Evolutionary conservation across 2,888 invertebrate species (phyloP).

Genomic region (Hirtodrosophila alboralis): DNA sequence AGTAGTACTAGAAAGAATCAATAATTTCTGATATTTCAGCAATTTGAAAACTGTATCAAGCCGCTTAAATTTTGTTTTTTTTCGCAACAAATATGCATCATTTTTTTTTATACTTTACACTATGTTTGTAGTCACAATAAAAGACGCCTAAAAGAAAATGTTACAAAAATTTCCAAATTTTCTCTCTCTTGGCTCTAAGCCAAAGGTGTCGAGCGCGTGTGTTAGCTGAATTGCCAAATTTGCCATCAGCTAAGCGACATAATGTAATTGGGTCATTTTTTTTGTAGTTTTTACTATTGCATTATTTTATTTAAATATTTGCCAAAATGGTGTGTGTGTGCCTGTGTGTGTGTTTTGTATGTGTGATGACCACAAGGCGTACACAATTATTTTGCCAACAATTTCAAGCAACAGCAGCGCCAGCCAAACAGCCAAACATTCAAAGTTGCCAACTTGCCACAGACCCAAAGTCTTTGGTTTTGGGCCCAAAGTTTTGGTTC

Average conservation of each 20-base stretch:
- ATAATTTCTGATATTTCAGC: too few relatives aligned
- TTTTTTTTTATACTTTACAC: too few relatives aligned
- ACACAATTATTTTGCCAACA: slow-evolving; percentile 75
- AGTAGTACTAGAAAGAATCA: too few relatives aligned
- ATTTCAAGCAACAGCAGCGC: slow-evolving; percentile 47
- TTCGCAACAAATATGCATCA: too few relatives aligned
- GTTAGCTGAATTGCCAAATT: slow-evolving; percentile 69
- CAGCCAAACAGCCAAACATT: slow-evolving; percentile 30
- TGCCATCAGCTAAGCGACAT: slow-evolving; percentile 60
- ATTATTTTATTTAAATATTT: slow-evolving; percentile 52
- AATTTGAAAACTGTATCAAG: too few relatives aligned
- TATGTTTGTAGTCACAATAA: slow-evolving; percentile 2
- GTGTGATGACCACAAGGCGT: slow-evolving; percentile 62
- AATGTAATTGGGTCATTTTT: slow-evolving; percentile 73
- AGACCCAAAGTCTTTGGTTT: slow-evolving; percentile 51
- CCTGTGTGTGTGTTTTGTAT: slow-evolving; percentile 15
- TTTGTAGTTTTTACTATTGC: slow-evolving; percentile 10
- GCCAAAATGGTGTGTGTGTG: slow-evolving; percentile 27
- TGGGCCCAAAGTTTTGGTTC: slow-evolving; percentile 47
- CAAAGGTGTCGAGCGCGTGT: slow-evolving; percentile 62
- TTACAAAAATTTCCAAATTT: slow-evolving; percentile 16
- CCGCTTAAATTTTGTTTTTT: too few relatives aligned
- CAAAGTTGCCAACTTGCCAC: slow-evolving; percentile 63
- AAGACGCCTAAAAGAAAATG: slow-evolving; percentile 25
- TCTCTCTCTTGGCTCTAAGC: slow-evolving; percentile 48